Evolutionary conservation across 1,140 invertebrate genomes (phyloP).

Genomic region (Paracyclopina nana): DNA sequence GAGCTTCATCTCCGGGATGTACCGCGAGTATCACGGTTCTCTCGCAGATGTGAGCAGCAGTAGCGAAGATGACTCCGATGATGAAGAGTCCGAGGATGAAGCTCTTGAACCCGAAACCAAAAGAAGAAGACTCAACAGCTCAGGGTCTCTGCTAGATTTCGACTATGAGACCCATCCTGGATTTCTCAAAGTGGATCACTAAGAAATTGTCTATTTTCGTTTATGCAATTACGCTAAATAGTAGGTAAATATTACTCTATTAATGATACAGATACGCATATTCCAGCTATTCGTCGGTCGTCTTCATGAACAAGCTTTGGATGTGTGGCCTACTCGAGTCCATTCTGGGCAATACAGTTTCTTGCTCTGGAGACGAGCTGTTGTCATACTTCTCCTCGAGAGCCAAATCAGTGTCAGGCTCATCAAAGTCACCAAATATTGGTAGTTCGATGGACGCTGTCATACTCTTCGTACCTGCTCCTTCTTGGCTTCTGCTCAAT

Average conservation of each 20-base stretch:
- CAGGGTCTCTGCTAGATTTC: not conserved
- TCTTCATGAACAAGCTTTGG: not conserved
- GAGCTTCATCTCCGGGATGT: not conserved
- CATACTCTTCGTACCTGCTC: too few relatives aligned
- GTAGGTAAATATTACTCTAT: too few relatives aligned
- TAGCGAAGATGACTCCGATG: not conserved
- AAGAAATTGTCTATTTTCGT: too few relatives aligned
- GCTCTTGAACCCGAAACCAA: not conserved
- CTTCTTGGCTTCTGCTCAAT: not conserved
- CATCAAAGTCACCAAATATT: too few relatives aligned
- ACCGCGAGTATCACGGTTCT: slow-evolving; percentile 5
- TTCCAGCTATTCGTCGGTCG: too few relatives aligned
- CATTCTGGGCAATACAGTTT: not conserved
- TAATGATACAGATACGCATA: too few relatives aligned
- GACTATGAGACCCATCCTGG: not conserved
- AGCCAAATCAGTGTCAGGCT: too few relatives aligned
- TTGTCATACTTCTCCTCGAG: not conserved
- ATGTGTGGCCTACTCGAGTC: not conserved
- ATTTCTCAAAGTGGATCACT: too few relatives aligned
- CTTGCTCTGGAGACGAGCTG: not conserved
- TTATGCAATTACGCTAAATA: too few relatives aligned
- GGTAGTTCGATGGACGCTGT: not conserved
- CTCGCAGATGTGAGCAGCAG: not conserved
- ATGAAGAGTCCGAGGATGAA: slow-evolving; percentile 3
- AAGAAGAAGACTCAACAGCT: not conserved